Percentiles rank a stretch among this genome's conserved stretches.
phyloP scores from a whole-genome alignment of 2,888 invertebrate genomes.

The Brachypalpus laphriformis region DNA sequence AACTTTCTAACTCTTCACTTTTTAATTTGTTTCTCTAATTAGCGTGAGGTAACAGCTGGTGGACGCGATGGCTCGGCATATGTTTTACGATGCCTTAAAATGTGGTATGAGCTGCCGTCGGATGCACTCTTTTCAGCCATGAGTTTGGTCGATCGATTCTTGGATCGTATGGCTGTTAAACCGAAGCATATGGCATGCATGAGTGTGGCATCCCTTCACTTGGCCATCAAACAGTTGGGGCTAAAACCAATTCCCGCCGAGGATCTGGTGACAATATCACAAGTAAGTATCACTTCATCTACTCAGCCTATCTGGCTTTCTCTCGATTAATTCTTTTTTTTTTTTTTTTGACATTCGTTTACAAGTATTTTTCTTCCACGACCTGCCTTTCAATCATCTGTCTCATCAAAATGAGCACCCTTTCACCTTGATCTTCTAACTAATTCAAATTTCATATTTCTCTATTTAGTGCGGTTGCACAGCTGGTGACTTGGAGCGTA shows the following conservation, averaged over 20 bases:
- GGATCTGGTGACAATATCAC: conserved; percentile 86
- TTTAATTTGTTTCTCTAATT: neutral
- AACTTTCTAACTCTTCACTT: neutral
- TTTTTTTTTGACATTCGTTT: no score
- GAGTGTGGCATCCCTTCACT: conserved; percentile 92
- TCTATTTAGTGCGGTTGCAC: conserved; percentile 91
- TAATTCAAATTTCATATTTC: conserved; percentile 63
- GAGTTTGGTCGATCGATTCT: conserved; percentile 91
- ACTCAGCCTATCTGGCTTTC: neutral
- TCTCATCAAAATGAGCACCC: no score
- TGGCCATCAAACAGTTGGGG: conserved; percentile 88
- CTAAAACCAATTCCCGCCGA: conserved; percentile 85
- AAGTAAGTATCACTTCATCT: conserved; percentile 76
- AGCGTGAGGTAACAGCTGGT: conserved; percentile 89
- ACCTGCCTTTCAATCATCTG: no score
- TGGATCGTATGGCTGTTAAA: conserved; percentile 91
- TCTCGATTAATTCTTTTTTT: no score
- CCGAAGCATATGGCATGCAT: conserved; percentile 95
- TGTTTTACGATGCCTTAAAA: conserved; percentile 91
- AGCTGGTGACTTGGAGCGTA: conserved; percentile 91
- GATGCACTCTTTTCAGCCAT: conserved; percentile 91
- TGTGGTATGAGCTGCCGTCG: conserved; percentile 92
- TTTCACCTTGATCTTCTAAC: neutral
- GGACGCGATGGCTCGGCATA: conserved; percentile 92
- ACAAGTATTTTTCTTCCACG: no score